Conservation (phyloP, 2,113 vertebrate species). For the Microtus ochrogaster region DNA sequence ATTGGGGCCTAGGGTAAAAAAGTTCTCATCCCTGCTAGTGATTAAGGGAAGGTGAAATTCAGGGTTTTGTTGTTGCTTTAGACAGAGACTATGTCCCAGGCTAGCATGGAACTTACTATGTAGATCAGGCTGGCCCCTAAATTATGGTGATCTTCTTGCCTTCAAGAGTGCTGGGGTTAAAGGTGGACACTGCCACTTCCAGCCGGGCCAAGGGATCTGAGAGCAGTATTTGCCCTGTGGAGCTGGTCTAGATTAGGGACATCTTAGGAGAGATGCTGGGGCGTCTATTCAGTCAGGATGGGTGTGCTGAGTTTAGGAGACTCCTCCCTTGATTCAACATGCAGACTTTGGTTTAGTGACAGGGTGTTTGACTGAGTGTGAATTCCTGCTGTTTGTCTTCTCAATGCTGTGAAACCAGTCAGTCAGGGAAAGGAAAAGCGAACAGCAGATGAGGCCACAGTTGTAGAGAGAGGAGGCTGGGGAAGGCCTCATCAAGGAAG, state of each 20-base stretch:
- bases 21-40: background rate
- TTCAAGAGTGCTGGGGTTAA: background rate
- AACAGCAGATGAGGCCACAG: too few species aligned
- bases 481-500: background rate
- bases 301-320: background rate
- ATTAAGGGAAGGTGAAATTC: background rate
- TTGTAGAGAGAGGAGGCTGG: background rate
- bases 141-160: background rate
- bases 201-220: background rate
- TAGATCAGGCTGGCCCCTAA: background rate
- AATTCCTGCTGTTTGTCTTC: constrained; percentile 12
- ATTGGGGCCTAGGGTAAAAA: background rate
- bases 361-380: background rate
- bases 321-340: background rate
- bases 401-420: background rate
- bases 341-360: background rate
- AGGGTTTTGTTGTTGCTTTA: background rate
- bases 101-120: background rate
- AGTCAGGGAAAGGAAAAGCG: background rate
- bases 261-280: background rate
- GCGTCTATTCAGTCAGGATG: background rate
- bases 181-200: background rate
- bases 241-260: background rate
- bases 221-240: background rate
- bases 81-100: background rate